Evolutionary conservation across 1,140 invertebrate genomes (phyloP).

Genomic region (Drosophila arizonae): DNA sequence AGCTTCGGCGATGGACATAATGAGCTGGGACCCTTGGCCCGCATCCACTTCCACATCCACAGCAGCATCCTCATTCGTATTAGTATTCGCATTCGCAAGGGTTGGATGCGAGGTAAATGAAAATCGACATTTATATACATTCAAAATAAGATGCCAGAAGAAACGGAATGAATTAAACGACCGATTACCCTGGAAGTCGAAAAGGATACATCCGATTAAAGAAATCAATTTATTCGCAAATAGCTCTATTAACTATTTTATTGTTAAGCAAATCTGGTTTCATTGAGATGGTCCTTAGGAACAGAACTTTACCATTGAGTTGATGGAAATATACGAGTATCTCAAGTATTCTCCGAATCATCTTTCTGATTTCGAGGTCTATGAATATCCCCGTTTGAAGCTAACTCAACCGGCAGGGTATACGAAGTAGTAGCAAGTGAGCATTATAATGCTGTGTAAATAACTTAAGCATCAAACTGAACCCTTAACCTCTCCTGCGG

Average conservation of each 20-base stretch:
- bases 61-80: background rate
- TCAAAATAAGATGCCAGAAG: conserved; percentile 51
- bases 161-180: background rate
- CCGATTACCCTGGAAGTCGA: background rate
- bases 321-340: too few species aligned
- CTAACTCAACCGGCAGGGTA: background rate
- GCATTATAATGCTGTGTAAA: conserved; percentile 9
- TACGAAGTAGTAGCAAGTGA: background rate
- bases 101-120: conserved; percentile 61
- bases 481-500: background rate
- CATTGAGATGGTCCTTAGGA: too few species aligned
- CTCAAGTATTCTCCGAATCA: too few species aligned
- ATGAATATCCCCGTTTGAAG: background rate
- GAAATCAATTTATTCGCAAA: too few species aligned
- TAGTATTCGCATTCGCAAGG: conserved; percentile 40
- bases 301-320: too few species aligned
- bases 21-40: conserved; percentile 25
- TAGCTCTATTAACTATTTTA: too few species aligned
- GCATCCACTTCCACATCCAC: background rate
- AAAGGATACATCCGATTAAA: too few species aligned
- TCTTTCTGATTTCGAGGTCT: background rate
- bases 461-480: conserved; percentile 14
- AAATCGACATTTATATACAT: conserved; percentile 79
- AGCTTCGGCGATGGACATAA: conserved; percentile 38
- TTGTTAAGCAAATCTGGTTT: too few species aligned